Conservation (phyloP, 1,140 invertebrate genomes). For the Whitmania pigra region DNA sequence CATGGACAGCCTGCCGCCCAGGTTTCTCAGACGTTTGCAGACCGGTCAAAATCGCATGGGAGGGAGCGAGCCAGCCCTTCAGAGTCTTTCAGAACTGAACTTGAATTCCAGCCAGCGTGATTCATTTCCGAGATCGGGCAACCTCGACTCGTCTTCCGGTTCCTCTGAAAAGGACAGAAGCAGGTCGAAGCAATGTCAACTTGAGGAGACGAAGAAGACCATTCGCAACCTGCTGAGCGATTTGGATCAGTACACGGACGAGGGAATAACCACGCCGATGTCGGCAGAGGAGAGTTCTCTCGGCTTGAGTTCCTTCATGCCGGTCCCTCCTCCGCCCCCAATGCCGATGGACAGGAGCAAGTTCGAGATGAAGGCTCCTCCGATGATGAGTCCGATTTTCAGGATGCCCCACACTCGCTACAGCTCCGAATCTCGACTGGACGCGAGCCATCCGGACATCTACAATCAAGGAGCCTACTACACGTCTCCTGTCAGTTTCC, state of each 20-base stretch:
- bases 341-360: constrained; percentile 3
- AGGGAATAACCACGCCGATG: constrained; percentile 14
- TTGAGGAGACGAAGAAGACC: constrained; percentile 23
- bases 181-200: constrained; percentile 14
- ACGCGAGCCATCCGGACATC: neutral
- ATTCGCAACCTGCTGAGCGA: constrained; percentile 23
- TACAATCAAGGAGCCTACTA: neutral
- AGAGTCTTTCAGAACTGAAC: constrained; percentile 3
- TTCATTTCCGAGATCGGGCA: constrained; percentile 1
- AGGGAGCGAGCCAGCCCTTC: neutral
- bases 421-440: constrained; percentile 5
- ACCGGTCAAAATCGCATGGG: constrained; percentile 19
- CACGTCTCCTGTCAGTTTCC: neutral
- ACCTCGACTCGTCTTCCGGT: neutral
- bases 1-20: constrained; percentile 25
- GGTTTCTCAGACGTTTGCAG: constrained; percentile 22
- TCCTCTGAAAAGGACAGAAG: constrained; percentile 16
- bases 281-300: no score
- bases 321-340: neutral
- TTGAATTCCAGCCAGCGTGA: neutral
- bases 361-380: neutral
- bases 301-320: neutral
- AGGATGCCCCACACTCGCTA: constrained; percentile 1
- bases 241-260: constrained; percentile 24
- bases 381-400: neutral